These are phyloP conservation scores for Chironomus riparius DNA, from an alignment of 2,888 invertebrate genomes.

Conservation along the genomic window DNA sequence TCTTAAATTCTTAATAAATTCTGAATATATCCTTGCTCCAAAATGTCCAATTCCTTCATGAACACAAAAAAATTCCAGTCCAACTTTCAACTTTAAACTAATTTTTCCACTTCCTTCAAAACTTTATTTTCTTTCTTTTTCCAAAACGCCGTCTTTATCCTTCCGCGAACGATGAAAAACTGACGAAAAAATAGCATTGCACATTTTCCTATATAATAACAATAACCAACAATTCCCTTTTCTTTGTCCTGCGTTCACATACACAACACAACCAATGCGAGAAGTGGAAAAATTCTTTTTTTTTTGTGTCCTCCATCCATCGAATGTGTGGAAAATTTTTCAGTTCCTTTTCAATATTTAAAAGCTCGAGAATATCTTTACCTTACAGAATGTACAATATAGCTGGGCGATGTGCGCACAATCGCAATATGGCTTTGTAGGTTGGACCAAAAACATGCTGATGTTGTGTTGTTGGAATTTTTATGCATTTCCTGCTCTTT, in stretches of 20 bases:
- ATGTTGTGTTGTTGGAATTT: slow-evolving; percentile 23
- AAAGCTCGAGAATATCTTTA: not conserved
- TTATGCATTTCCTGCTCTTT: not conserved
- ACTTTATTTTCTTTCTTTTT: not conserved
- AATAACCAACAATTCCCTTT: not conserved
- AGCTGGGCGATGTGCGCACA: slow-evolving; percentile 4
- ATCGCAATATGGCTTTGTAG: slow-evolving; percentile 19
- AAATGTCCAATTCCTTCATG: not conserved
- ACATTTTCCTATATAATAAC: slow-evolving; percentile 4
- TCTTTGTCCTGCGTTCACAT: not conserved
- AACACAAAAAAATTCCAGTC: not conserved
- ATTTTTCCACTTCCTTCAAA: not conserved
- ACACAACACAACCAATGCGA: not conserved
- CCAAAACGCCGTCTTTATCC: not conserved
- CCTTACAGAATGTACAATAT: not conserved
- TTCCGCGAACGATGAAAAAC: not conserved
- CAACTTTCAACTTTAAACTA: not conserved
- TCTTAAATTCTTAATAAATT: no score
- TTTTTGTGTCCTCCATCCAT: not conserved
- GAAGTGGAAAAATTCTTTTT: not conserved
- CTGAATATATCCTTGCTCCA: no score
- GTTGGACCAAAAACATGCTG: slow-evolving; percentile 23
- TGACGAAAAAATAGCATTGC: slow-evolving; percentile 2
- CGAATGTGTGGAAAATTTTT: not conserved
- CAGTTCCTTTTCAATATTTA: not conserved